phyloP scores from a whole-genome alignment of 2,888 invertebrate genomes.

The Cephonodes hylas region DNA sequence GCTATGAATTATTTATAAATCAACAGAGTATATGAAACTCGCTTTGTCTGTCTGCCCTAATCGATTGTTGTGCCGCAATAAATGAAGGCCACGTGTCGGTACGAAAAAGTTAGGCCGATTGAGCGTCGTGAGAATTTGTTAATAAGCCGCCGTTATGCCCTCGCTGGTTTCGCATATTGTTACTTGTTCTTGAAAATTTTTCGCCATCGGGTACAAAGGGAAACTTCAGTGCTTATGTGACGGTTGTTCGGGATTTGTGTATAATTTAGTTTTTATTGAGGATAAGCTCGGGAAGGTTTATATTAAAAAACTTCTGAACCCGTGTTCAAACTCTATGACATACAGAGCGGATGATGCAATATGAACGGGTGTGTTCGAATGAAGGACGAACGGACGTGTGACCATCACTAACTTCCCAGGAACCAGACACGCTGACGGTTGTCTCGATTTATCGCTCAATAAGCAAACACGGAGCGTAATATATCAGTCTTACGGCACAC shows the following conservation, averaged over 20 bases:
- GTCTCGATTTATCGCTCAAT: background rate
- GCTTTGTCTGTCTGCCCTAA: constrained; percentile 47
- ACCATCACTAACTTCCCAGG: background rate
- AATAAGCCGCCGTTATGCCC: constrained; percentile 36
- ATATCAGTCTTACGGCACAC: background rate
- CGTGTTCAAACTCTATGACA: constrained; percentile 8
- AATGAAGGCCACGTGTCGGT: constrained; percentile 46
- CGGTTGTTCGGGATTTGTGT: background rate
- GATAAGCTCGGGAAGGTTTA: background rate
- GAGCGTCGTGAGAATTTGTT: constrained; percentile 36
- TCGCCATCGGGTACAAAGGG: background rate
- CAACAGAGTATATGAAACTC: constrained; percentile 40
- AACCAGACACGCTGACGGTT: background rate
- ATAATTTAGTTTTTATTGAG: constrained; percentile 3
- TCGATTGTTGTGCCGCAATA: constrained; percentile 48
- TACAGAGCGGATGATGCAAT: background rate
- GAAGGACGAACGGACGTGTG: background rate
- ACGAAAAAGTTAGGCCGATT: constrained; percentile 35
- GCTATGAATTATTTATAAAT: constrained; percentile 56
- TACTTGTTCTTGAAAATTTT: background rate
- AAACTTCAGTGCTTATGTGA: background rate
- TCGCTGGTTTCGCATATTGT: constrained; percentile 21
- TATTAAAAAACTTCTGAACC: background rate
- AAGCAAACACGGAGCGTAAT: background rate
- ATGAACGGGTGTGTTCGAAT: background rate